phyloP scores from a whole-genome alignment of 2,888 invertebrate species.

The Drosophila buzzatii region DNA sequence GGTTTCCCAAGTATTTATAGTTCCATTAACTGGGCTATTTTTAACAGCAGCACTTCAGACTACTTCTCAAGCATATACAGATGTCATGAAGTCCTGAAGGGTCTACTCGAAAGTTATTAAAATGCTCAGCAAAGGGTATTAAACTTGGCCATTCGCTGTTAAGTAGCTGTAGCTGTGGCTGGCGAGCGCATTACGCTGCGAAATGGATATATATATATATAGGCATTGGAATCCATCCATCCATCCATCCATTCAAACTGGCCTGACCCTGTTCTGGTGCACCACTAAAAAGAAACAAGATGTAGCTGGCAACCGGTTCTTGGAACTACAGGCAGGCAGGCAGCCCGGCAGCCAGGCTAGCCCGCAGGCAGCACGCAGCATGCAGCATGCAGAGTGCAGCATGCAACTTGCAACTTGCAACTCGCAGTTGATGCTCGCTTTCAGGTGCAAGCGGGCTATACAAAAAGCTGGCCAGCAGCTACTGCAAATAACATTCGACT shows the following conservation, averaged over 20 bases:
- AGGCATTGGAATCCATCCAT: slow-evolving; percentile 31
- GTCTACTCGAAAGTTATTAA: slow-evolving; percentile 34
- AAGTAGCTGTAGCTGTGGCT: slow-evolving; percentile 46
- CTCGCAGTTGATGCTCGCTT: slow-evolving; percentile 39
- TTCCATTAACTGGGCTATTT: slow-evolving; percentile 17
- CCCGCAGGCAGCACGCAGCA: slow-evolving; percentile 24
- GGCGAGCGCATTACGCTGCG: slow-evolving; percentile 25
- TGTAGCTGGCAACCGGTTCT: slow-evolving; percentile 58
- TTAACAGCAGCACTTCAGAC: slow-evolving; percentile 5
- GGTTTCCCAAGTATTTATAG: slow-evolving; percentile 1
- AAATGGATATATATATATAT: slow-evolving; percentile 37
- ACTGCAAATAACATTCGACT: slow-evolving; percentile 41
- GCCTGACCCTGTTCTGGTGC: slow-evolving; percentile 78
- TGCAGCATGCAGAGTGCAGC: slow-evolving; percentile 47
- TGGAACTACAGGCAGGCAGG: slow-evolving; percentile 19
- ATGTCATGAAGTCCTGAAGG: slow-evolving; percentile 10
- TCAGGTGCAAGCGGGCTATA: slow-evolving; percentile 66
- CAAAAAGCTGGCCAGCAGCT: slow-evolving; percentile 34
- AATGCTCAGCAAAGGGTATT: slow-evolving; percentile 35
- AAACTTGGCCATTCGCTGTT: slow-evolving; percentile 42
- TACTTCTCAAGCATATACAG: background rate
- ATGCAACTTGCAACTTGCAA: slow-evolving; percentile 38
- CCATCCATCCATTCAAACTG: slow-evolving; percentile 60
- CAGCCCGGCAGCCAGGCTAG: slow-evolving; percentile 18
- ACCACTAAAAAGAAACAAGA: slow-evolving; percentile 45